Conservation (phyloP, 37 sponge, comb jelly and placozoan genomes). For the Bolinopsis microptera region DNA sequence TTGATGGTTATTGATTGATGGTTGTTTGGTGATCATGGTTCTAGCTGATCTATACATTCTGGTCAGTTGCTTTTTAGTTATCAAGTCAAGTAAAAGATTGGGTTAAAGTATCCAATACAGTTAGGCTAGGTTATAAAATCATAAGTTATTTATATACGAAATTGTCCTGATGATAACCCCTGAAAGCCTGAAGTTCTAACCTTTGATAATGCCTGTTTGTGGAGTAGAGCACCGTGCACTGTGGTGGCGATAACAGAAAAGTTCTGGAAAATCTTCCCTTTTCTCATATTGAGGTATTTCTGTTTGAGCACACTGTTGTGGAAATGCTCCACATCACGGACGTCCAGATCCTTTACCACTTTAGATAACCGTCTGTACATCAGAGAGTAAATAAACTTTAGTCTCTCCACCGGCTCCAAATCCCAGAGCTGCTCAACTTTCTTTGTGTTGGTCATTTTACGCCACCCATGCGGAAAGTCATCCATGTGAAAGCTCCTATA, state of each 20-base stretch:
- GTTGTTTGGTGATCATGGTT: too few relatives aligned
- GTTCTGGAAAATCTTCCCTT: neutral
- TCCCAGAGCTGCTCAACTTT: neutral
- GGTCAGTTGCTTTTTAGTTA: too few relatives aligned
- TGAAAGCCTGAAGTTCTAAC: too few relatives aligned
- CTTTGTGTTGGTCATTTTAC: neutral
- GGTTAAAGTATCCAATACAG: too few relatives aligned
- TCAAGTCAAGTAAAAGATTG: too few relatives aligned
- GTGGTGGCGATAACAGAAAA: constrained; percentile 32
- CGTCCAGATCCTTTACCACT: neutral
- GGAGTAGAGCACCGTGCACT: constrained; percentile 37
- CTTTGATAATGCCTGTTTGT: constrained; percentile 44
- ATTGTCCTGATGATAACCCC: too few relatives aligned
- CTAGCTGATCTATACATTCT: too few relatives aligned
- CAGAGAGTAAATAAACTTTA: constrained; percentile 13
- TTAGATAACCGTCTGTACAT: neutral
- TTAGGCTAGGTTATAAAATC: too few relatives aligned
- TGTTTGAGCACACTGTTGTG: neutral
- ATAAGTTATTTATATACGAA: too few relatives aligned
- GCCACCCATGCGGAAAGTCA: constrained; percentile 27
- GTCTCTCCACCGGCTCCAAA: constrained; percentile 12
- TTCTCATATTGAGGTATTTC: constrained; percentile 13
- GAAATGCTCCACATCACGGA: neutral
- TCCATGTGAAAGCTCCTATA: neutral
- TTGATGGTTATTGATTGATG: too few relatives aligned